phyloP scores from a whole-genome alignment of 2,888 invertebrate species.

The Lutraria lutraria region DNA sequence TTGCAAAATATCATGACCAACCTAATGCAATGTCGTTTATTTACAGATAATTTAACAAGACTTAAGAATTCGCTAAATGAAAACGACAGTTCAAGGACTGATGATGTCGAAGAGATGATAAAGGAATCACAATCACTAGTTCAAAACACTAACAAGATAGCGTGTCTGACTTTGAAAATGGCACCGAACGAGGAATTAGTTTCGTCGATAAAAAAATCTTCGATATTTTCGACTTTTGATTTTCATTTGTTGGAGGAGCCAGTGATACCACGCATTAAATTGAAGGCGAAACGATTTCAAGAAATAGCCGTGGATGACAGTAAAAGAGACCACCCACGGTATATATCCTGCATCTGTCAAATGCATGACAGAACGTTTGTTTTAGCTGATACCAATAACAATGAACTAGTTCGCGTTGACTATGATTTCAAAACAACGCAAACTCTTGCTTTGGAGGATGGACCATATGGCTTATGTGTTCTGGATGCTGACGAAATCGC shows the following conservation, averaged over 20 bases:
- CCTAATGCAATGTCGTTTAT: not conserved
- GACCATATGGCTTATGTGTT: constrained; percentile 8
- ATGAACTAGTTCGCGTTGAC: not conserved
- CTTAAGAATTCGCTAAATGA: not conserved
- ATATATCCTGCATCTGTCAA: constrained; percentile 7
- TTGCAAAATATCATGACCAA: no score
- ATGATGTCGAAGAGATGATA: not conserved
- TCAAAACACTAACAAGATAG: not conserved
- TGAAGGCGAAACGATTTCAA: not conserved
- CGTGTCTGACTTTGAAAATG: not conserved
- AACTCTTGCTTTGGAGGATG: not conserved
- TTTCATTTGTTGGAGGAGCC: not conserved
- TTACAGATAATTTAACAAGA: not conserved
- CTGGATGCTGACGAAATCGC: not conserved
- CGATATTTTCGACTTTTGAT: not conserved
- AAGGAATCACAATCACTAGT: not conserved
- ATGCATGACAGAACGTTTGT: not conserved
- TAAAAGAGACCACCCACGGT: not conserved
- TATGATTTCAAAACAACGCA: not conserved
- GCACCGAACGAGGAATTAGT: not conserved
- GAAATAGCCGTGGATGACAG: not conserved
- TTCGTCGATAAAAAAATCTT: not conserved
- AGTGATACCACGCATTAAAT: not conserved
- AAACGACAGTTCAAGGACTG: not conserved
- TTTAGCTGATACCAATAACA: not conserved